Evolutionary conservation across 1,140 invertebrate species (phyloP), one percentile per base, ranked within the genome.

Genomic region (Teleopsis dalmanni): DNA sequence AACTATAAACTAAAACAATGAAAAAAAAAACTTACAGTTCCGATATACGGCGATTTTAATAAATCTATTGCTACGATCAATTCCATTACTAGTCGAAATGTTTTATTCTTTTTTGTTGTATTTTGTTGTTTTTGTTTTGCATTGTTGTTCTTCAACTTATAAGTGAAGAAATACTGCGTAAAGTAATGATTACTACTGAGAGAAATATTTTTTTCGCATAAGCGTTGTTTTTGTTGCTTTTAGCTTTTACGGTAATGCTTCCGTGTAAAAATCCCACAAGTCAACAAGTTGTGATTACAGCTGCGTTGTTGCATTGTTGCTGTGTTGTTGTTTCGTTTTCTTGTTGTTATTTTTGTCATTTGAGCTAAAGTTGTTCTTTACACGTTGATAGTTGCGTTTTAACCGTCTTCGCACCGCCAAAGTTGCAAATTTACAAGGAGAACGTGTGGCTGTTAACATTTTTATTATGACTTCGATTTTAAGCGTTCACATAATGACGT

Each of bases 361-460:
- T 8, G 27, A 8, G 7, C 13, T 7, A 29, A 29, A n/a, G 6
- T 18, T 8, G 7, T 10, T 18, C 6, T 7, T 36, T 36, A 14
- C 34, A 16, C 34, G n/a, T n/a, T n/a, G n/a, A n/a, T n/a, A n/a
- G n/a, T 36, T 16, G 34, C 16, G 6, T 8, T 36, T 16, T 48
- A 60, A 60, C 60, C 60, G 62, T 63, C 63, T 63, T 64, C 56
- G n/a, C 27, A 31, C 11, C n/a, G 22, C 22, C 5, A n/a, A 8
- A 29, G 44, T 29, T 31, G 62, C 53, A 37, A 60, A 55, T 43
- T 56, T 58, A 58, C 62, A 65, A 65, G 62, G 62, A 54, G 53
- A 65, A 65, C 62, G 43, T 65, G 62, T 65, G 62, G 31, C 48
- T 35, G 48, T 50, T 43, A 40, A 43, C 38, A 58, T 58, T 58